Evolutionary conservation across 1,140 invertebrate genomes (phyloP).

Genomic region (Aricia agestis): DNA sequence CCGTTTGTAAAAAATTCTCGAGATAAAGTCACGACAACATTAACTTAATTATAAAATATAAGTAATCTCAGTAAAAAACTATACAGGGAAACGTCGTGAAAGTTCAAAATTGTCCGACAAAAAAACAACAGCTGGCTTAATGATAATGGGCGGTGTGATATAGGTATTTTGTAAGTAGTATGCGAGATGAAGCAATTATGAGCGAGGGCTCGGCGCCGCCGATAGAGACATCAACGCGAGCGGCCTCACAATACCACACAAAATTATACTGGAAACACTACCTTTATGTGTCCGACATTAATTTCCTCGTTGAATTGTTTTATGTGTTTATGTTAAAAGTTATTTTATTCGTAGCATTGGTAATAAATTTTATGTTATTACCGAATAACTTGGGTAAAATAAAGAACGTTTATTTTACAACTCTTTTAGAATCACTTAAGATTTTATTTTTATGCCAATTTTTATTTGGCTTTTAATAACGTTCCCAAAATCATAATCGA

Average conservation of each 20-base stretch:
- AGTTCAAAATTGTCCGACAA: constrained; percentile 28
- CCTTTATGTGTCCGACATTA: constrained; percentile 2
- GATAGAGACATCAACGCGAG: constrained; percentile 65
- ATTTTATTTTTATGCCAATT: background rate
- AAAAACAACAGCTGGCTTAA: constrained; percentile 50
- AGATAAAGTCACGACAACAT: constrained; percentile 9
- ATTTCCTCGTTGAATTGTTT: constrained; percentile 7
- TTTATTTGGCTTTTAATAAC: background rate
- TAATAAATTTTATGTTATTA: constrained; percentile 5
- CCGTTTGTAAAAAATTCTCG: constrained; percentile 7
- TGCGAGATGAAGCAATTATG: constrained; percentile 74
- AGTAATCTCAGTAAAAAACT: constrained; percentile 21
- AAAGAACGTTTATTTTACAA: constrained; percentile 1
- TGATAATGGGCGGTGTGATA: constrained; percentile 33
- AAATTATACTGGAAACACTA: constrained; percentile 9
- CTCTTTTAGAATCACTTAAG: background rate
- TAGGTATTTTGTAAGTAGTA: constrained; percentile 57
- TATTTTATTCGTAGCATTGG: constrained; percentile 9
- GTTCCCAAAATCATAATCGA: background rate
- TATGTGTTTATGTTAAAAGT: constrained; percentile 4
- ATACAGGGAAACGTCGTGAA: constrained; percentile 21
- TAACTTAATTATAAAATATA: constrained; percentile 13
- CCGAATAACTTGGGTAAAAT: background rate
- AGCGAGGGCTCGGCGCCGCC: constrained; percentile 54
- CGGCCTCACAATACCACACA: constrained; percentile 7